Conservation (phyloP, 2,888 invertebrate genomes). For the Dusona sp. region DNA sequence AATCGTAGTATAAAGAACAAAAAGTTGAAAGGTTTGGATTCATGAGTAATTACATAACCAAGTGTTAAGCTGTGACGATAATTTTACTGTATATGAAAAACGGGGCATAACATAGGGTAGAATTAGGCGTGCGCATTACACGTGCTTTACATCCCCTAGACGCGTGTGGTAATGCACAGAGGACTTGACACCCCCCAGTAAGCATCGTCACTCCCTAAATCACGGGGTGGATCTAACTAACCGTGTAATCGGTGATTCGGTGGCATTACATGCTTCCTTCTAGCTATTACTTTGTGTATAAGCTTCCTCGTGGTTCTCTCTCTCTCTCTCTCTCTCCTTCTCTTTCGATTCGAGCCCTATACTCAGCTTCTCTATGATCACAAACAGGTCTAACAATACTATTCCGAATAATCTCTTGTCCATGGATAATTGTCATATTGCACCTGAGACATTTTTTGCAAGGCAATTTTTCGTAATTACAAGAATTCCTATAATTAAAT, state of each 20-base stretch:
- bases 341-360: conserved; percentile 2
- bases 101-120: conserved; percentile 1
- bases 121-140: conserved; percentile 59
- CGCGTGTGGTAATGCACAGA: conserved; percentile 31
- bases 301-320: neutral
- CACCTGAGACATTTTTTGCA: conserved; percentile 25
- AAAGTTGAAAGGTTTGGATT: neutral
- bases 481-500: conserved; percentile 36
- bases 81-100: conserved; percentile 4
- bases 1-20: neutral
- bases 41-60: neutral
- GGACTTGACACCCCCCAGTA: conserved; percentile 40
- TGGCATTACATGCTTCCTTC: conserved; percentile 76
- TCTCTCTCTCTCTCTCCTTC: conserved; percentile 1
- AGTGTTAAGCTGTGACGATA: neutral
- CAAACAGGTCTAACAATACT: conserved; percentile 11
- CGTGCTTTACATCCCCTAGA: conserved; percentile 21
- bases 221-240: conserved; percentile 83
- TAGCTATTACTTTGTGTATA: conserved; percentile 1
- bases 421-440: conserved; percentile 57
- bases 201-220: conserved; percentile 72
- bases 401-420: conserved; percentile 51
- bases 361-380: conserved; percentile 47
- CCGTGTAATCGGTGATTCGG: conserved; percentile 83
- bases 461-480: neutral